Conservation (phyloP, 2,797 vertebrate genomes). For the Semaprochilodus insignis region DNA sequence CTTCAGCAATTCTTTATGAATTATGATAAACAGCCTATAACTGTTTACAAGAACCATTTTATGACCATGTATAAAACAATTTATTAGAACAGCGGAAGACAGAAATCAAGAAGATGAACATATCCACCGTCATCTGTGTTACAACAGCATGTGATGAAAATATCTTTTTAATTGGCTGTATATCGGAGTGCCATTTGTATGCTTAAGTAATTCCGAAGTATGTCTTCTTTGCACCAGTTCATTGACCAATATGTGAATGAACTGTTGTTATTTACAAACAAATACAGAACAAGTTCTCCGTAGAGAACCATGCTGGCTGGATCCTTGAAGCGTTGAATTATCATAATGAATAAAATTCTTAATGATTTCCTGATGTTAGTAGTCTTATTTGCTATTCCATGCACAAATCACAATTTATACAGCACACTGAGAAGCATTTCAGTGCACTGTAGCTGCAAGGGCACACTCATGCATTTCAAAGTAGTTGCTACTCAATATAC, state of each 20-base stretch:
- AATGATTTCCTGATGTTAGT: constrained; percentile 10
- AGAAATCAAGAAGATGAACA: neutral
- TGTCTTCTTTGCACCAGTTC: neutral
- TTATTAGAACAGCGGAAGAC: neutral
- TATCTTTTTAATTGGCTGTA: neutral
- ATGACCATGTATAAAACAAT: neutral
- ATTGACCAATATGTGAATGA: neutral
- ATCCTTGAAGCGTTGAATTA: constrained; percentile 1
- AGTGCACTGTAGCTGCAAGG: constrained; percentile 17
- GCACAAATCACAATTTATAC: constrained; percentile 20
- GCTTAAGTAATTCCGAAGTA: neutral
- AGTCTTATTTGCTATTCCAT: constrained; percentile 1
- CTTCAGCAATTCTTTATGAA: neutral
- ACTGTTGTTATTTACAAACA: constrained; percentile 4
- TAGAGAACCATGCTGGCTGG: neutral
- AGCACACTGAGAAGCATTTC: constrained; percentile 10
- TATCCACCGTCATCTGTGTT: neutral
- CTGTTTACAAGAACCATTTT: neutral
- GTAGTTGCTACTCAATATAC: constrained; percentile 58
- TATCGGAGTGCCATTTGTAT: neutral
- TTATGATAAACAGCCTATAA: constrained; percentile 2
- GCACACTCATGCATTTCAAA: constrained; percentile 36
- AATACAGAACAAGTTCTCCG: neutral
- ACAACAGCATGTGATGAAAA: neutral
- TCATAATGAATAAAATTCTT: neutral